Conservation (phyloP, 1,140 invertebrate species). For the Drosophila yakuba region DNA sequence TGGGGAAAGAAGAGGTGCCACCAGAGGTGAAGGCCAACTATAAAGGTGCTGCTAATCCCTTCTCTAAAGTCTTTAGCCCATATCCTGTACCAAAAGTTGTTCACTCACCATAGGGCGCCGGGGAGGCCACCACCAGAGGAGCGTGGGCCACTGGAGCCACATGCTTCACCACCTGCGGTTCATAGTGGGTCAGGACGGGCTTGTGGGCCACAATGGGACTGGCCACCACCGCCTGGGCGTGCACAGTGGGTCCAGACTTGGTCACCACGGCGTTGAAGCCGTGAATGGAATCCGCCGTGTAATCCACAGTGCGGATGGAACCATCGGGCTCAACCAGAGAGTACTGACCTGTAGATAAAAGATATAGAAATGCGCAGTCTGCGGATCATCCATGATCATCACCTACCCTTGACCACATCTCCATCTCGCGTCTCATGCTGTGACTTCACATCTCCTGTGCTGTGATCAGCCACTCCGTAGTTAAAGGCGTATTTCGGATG, state of each 20-base stretch:
- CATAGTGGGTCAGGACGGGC: slow-evolving; percentile 68
- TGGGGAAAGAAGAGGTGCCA: slow-evolving; percentile 25
- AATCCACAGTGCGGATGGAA: slow-evolving; percentile 88
- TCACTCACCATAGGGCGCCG: slow-evolving; percentile 85
- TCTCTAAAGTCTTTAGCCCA: background rate
- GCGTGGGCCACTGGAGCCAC: slow-evolving; percentile 67
- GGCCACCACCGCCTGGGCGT: slow-evolving; percentile 80
- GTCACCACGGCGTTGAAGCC: slow-evolving; percentile 87
- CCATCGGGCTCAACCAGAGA: slow-evolving; percentile 89
- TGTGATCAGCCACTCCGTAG: slow-evolving; percentile 86
- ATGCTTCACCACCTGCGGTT: slow-evolving; percentile 68
- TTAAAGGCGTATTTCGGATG: slow-evolving; percentile 86
- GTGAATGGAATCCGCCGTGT: slow-evolving; percentile 86
- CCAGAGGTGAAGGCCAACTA: slow-evolving; percentile 40
- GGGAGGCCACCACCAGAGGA: slow-evolving; percentile 76
- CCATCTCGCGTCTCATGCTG: slow-evolving; percentile 86
- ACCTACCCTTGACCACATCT: slow-evolving; percentile 85
- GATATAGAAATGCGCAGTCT: slow-evolving; percentile 1
- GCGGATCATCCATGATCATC: background rate
- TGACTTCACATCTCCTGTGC: slow-evolving; percentile 86
- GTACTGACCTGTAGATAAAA: slow-evolving; percentile 86
- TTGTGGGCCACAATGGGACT: slow-evolving; percentile 77
- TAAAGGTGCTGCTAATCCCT: slow-evolving; percentile 23
- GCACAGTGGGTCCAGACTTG: slow-evolving; percentile 86
- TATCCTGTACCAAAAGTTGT: background rate